Percentiles rank a stretch among this genome's conserved stretches.
These are phyloP conservation scores for Drosophila nigritarsus DNA, from an alignment of 2,888 invertebrate species.

Conservation along the genomic window DNA sequence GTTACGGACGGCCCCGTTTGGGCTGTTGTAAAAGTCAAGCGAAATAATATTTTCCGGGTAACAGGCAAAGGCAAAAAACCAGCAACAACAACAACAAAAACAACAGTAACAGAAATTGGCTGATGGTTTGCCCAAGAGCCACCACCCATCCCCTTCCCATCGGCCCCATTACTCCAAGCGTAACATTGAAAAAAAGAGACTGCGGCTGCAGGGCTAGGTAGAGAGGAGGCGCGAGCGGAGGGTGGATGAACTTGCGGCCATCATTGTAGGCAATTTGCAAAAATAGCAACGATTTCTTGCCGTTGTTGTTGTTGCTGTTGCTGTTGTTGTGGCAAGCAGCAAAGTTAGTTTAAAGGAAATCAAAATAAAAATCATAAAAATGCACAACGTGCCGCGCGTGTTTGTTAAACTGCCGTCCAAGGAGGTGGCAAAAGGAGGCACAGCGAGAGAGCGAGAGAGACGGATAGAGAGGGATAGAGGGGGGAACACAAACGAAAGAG, in stretches of 20 bases:
- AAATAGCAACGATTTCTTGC: slow-evolving; percentile 75
- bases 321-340: slow-evolving; percentile 45
- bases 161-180: slow-evolving; percentile 47
- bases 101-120: slow-evolving; percentile 41
- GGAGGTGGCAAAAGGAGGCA: slow-evolving; percentile 5
- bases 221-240: not conserved
- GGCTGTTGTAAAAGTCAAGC: slow-evolving; percentile 80
- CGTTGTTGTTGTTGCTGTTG: slow-evolving; percentile 1
- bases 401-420: slow-evolving; percentile 54
- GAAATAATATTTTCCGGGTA: slow-evolving; percentile 81
- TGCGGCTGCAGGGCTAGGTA: slow-evolving; percentile 15
- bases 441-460: not conserved
- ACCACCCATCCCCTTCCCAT: not conserved
- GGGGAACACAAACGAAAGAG: slow-evolving; percentile 4
- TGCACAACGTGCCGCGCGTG: slow-evolving; percentile 76
- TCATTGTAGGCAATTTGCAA: slow-evolving; percentile 80
- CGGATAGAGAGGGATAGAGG: not conserved
- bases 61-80: slow-evolving; percentile 60
- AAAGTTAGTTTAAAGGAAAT: slow-evolving; percentile 80
- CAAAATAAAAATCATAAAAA: slow-evolving; percentile 81
- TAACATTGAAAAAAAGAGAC: slow-evolving; percentile 58
- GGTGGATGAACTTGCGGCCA: slow-evolving; percentile 72
- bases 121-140: slow-evolving; percentile 1
- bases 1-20: slow-evolving; percentile 42
- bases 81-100: slow-evolving; percentile 19